phyloP scores from a whole-genome alignment of 2,113 vertebrate species.

The Apeltes quadracus region DNA sequence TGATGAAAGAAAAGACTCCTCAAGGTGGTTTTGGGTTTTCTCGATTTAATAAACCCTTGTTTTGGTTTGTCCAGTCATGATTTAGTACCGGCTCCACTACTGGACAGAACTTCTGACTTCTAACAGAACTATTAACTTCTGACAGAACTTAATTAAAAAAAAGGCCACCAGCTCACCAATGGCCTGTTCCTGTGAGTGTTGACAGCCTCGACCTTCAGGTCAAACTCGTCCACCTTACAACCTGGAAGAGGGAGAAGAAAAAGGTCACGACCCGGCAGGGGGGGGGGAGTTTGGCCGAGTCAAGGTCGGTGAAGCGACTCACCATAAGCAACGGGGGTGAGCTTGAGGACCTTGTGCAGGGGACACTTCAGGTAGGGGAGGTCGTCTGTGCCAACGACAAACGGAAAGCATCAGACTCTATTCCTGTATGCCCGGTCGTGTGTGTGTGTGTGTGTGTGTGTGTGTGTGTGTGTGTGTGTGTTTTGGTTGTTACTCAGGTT shows the following conservation, averaged over 20 bases:
- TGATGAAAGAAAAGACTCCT: background rate
- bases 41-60: background rate
- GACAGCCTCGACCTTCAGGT: slow-evolving; percentile 90
- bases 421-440: slow-evolving; percentile 6
- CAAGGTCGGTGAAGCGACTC: slow-evolving; percentile 43
- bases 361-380: slow-evolving; percentile 93
- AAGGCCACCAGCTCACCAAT: slow-evolving; percentile 77
- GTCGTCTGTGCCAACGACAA: slow-evolving; percentile 82
- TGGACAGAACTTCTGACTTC: too few species aligned
- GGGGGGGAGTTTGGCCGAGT: background rate
- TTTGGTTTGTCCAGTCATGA: background rate
- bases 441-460: too few species aligned
- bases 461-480: too few species aligned
- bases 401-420: background rate
- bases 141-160: background rate
- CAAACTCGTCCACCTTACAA: slow-evolving; percentile 92
- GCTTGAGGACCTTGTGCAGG: slow-evolving; percentile 91
- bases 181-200: slow-evolving; percentile 91
- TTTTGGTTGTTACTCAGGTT: too few species aligned
- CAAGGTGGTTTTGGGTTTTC: slow-evolving; percentile 26
- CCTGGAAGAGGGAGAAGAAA: slow-evolving; percentile 74
- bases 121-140: too few species aligned
- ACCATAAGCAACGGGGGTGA: slow-evolving; percentile 96
- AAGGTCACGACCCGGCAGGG: slow-evolving; percentile 6
- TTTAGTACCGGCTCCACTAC: background rate